Conservation (phyloP, 2,797 vertebrate genomes). For the Eidolon dupreanum region DNA sequence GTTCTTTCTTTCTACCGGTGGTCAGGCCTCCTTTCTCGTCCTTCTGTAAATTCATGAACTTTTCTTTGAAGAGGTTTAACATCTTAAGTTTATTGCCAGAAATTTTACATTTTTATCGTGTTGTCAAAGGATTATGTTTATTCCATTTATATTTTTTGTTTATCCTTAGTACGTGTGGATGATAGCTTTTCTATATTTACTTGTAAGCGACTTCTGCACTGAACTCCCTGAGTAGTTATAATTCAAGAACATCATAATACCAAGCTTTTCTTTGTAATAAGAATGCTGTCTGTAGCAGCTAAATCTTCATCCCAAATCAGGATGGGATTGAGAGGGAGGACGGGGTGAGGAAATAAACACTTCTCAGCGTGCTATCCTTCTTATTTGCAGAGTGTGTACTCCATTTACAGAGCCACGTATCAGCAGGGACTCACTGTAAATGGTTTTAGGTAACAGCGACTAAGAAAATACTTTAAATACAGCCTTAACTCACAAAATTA, state of each 20-base stretch:
- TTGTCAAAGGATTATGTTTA: slow-evolving; percentile 29
- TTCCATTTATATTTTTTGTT: not conserved
- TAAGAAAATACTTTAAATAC: not conserved
- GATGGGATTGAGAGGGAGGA: not conserved
- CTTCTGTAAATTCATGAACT: not conserved
- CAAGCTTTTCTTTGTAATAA: not conserved
- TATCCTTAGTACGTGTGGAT: not conserved
- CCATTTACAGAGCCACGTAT: not conserved
- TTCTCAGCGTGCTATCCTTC: not conserved
- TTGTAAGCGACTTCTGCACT: not conserved
- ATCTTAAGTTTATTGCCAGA: slow-evolving; percentile 30
- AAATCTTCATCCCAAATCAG: slow-evolving; percentile 7
- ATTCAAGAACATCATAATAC: not conserved
- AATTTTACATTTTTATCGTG: slow-evolving; percentile 52
- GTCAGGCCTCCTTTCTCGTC: not conserved
- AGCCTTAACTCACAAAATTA: not conserved
- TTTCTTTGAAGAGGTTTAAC: slow-evolving; percentile 41
- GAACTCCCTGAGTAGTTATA: not conserved
- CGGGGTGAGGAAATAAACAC: not conserved
- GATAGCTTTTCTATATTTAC: not conserved
- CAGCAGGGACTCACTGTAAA: not conserved
- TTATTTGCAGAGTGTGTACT: not conserved
- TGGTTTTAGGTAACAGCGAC: not conserved
- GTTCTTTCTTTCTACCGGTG: not conserved
- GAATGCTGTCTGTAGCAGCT: not conserved